phyloP scores from a whole-genome alignment of 2,888 invertebrate species.

The Molorchus minor region DNA sequence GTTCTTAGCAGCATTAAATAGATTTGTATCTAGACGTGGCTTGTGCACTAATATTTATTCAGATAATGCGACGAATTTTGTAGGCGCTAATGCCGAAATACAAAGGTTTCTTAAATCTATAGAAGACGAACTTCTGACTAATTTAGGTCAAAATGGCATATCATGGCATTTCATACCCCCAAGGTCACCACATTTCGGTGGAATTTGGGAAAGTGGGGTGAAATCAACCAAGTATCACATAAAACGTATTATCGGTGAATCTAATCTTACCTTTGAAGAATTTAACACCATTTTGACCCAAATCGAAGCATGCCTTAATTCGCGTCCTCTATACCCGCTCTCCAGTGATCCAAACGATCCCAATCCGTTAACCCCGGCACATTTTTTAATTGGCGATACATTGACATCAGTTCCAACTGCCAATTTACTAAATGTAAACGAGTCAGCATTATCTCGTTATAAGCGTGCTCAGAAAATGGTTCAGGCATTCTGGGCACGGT shows the following conservation, averaged over 20 bases:
- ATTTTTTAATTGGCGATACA: not conserved
- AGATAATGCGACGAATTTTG: conserved; percentile 19
- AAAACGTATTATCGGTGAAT: conserved; percentile 2
- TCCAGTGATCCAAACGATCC: not conserved
- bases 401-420: not conserved
- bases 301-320: conserved; percentile 5
- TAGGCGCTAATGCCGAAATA: conserved; percentile 16
- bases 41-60: conserved; percentile 9
- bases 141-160: conserved; percentile 1
- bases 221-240: conserved; percentile 6
- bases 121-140: conserved; percentile 1
- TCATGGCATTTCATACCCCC: conserved; percentile 12
- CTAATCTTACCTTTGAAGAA: conserved; percentile 18
- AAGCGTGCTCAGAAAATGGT: not conserved
- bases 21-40: conserved; percentile 24
- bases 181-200: conserved; percentile 4
- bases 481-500: too few species aligned
- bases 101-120: conserved; percentile 4
- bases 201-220: conserved; percentile 21
- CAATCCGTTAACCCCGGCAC: not conserved
- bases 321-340: not conserved
- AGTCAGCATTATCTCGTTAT: not conserved
- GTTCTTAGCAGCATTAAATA: conserved; percentile 22
- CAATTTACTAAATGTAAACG: not conserved
- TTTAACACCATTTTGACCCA: conserved; percentile 8